phyloP scores from a whole-genome alignment of 2,888 invertebrate species.

The Drosophila borborema region DNA sequence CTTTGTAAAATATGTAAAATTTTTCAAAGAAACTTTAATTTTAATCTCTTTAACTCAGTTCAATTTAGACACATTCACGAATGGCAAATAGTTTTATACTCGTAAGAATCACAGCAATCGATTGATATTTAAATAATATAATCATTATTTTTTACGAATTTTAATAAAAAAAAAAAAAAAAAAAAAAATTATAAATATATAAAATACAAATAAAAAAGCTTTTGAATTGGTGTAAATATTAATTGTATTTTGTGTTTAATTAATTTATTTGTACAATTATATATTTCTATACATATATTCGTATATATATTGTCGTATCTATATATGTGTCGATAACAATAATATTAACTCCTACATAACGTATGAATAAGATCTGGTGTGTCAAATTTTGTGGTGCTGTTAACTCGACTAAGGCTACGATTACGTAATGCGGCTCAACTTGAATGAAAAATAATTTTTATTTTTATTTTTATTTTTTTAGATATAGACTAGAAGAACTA shows the following conservation, averaged over 20 bases:
- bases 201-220: background rate
- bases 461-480: constrained; percentile 34
- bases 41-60: too few relatives aligned
- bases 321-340: constrained; percentile 60
- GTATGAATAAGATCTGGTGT: constrained; percentile 39
- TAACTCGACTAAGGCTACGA: constrained; percentile 42
- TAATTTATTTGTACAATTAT: constrained; percentile 78
- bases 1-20: too few relatives aligned
- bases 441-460: constrained; percentile 38
- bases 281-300: constrained; percentile 38
- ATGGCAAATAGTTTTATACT: background rate
- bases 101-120: background rate
- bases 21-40: too few relatives aligned
- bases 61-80: background rate
- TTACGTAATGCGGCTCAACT: constrained; percentile 49
- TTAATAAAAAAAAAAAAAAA: too few relatives aligned
- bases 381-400: constrained; percentile 54
- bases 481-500: constrained; percentile 80
- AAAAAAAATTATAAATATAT: too few relatives aligned
- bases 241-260: constrained; percentile 65
- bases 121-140: background rate
- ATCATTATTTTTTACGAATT: too few relatives aligned
- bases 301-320: constrained; percentile 47
- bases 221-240: constrained; percentile 57
- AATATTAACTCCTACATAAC: constrained; percentile 46